Evolutionary conservation across 2,888 invertebrate genomes (phyloP).

Genomic region (Ctenicera cuprea): DNA sequence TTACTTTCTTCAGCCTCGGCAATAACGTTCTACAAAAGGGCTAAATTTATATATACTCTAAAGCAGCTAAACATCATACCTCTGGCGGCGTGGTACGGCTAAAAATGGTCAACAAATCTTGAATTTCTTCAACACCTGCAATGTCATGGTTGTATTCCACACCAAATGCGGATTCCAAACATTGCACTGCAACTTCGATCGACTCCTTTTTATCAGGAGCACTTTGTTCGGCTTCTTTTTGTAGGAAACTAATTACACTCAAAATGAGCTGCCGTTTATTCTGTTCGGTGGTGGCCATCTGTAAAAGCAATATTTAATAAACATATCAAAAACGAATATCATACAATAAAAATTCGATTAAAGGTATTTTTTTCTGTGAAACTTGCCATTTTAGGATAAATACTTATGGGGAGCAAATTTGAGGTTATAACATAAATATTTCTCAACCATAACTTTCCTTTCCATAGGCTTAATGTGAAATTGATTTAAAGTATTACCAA

Average conservation of each 20-base stretch:
- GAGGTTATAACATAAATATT: background rate
- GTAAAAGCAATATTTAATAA: background rate
- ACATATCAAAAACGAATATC: too few relatives aligned
- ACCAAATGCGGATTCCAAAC: conserved; percentile 93
- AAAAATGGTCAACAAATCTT: conserved; percentile 50
- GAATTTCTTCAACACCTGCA: conserved; percentile 20
- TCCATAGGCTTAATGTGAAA: too few relatives aligned
- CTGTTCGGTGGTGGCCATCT: conserved; percentile 7
- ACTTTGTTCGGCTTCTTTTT: conserved; percentile 63
- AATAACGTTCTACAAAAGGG: conserved; percentile 59
- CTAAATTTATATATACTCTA: conserved; percentile 7
- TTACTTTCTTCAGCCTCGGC: conserved; percentile 89
- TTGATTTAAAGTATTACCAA: background rate
- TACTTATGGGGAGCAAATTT: background rate
- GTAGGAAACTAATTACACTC: conserved; percentile 67
- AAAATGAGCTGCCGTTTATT: conserved; percentile 32
- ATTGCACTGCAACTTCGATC: conserved; percentile 95
- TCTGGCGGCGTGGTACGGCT: conserved; percentile 32
- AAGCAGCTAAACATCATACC: background rate
- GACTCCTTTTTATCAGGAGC: conserved; percentile 77
- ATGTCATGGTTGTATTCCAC: conserved; percentile 70
- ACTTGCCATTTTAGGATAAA: conserved; percentile 5
- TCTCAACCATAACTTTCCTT: background rate
- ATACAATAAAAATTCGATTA: too few relatives aligned
- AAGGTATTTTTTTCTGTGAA: background rate